Evolutionary conservation across 64 coral and sea anemone genomes (phyloP).

Genomic region (Astreopora myriophthalma): DNA sequence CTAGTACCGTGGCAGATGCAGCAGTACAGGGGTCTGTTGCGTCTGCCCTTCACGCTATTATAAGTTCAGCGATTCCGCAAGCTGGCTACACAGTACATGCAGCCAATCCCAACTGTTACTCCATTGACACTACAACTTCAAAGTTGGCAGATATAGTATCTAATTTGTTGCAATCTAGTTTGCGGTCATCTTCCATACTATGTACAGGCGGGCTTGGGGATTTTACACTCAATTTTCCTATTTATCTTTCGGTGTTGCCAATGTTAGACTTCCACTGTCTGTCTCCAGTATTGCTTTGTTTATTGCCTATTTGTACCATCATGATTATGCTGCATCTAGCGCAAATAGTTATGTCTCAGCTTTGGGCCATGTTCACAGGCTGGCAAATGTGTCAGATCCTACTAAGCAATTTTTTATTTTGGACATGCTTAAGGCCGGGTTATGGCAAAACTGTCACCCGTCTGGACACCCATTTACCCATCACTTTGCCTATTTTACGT

Average conservation of each 20-base stretch:
- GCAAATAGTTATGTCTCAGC: constrained; percentile 27
- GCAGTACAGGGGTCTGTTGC: background rate
- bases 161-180: background rate
- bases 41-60: background rate
- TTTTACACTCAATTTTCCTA: background rate
- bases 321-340: background rate
- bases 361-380: background rate
- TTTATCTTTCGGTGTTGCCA: too few relatives aligned
- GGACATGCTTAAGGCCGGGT: background rate
- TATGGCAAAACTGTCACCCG: background rate
- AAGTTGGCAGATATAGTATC: constrained; percentile 2
- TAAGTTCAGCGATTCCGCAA: background rate
- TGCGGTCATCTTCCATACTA: background rate
- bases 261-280: background rate
- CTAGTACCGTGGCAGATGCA: too few relatives aligned
- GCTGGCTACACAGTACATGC: background rate
- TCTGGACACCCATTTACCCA: background rate
- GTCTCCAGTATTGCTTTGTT: background rate
- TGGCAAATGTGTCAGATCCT: background rate
- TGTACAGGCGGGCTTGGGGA: background rate
- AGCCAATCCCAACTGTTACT: background rate
- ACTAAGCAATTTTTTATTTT: background rate
- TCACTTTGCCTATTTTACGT: background rate
- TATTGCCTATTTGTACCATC: constrained; percentile 30
- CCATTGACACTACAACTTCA: background rate